Conservation (phyloP, 2,797 vertebrate species). For the Remorina albescens region DNA sequence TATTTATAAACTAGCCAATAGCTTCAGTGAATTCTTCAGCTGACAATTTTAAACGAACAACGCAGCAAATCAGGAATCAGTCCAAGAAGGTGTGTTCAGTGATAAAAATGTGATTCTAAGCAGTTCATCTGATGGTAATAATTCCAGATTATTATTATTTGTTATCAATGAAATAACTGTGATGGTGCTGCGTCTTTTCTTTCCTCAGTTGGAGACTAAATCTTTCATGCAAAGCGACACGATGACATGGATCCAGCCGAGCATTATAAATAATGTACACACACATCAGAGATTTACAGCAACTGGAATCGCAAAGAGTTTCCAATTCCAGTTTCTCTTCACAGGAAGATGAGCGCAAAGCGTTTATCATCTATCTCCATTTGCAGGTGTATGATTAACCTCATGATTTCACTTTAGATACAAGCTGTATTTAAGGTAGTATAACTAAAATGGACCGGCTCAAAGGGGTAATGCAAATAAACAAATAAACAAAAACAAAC, state of each 20-base stretch:
- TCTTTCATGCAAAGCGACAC: conserved; percentile 38
- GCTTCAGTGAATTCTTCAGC: not conserved
- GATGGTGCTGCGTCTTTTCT: not conserved
- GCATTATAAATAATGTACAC: conserved; percentile 39
- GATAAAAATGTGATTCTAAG: not conserved
- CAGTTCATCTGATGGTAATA: conserved; percentile 5
- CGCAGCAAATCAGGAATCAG: conserved; percentile 14
- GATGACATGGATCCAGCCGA: conserved; percentile 5
- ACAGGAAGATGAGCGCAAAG: not conserved
- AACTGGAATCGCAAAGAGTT: not conserved
- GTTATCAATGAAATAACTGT: not conserved
- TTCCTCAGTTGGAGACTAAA: conserved; percentile 12
- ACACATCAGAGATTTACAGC: conserved; percentile 13
- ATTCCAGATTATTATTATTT: not conserved
- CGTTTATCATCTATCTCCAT: not conserved
- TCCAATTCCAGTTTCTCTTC: not conserved
- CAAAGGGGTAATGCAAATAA: not conserved
- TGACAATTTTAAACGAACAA: conserved; percentile 5
- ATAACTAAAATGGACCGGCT: not conserved
- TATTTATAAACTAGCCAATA: not conserved
- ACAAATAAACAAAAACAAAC: too few relatives aligned
- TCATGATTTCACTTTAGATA: not conserved
- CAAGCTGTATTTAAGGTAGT: not conserved
- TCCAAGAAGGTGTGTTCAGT: not conserved
- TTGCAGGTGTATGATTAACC: not conserved